A percentile compares a stretch with the other conserved stretches of the same genome.
Conservation (phyloP, 1,140 invertebrate genomes). For the Delia radicum region DNA sequence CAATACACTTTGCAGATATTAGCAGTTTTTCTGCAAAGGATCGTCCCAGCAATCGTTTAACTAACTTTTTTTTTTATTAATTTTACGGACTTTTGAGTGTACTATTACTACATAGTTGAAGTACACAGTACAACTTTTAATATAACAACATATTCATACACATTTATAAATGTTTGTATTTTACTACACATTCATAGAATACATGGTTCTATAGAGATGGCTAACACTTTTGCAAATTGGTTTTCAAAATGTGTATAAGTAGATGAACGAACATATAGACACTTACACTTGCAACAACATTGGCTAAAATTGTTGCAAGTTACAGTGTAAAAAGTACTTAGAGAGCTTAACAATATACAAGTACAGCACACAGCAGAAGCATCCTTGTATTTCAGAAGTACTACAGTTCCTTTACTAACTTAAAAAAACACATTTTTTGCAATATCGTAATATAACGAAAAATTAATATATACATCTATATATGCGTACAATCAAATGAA, state of each 20-base stretch:
- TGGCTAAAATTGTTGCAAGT: neutral
- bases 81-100: no score
- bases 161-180: no score
- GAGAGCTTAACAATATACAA: neutral
- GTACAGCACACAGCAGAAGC: neutral
- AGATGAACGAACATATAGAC: neutral
- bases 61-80: no score
- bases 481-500: neutral
- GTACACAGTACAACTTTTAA: no score
- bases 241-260: neutral
- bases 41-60: no score
- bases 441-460: neutral
- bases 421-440: neutral
- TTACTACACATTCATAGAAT: neutral
- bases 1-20: no score
- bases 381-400: neutral
- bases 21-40: no score
- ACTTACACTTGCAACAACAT: neutral
- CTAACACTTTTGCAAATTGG: slow-evolving; percentile 1
- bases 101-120: no score
- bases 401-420: neutral
- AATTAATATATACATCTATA: neutral
- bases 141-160: no score
- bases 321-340: neutral
- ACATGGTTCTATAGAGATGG: neutral